These are phyloP conservation scores for Cydia pomonella DNA, from an alignment of 1,140 invertebrate species.

Conservation along the genomic window DNA sequence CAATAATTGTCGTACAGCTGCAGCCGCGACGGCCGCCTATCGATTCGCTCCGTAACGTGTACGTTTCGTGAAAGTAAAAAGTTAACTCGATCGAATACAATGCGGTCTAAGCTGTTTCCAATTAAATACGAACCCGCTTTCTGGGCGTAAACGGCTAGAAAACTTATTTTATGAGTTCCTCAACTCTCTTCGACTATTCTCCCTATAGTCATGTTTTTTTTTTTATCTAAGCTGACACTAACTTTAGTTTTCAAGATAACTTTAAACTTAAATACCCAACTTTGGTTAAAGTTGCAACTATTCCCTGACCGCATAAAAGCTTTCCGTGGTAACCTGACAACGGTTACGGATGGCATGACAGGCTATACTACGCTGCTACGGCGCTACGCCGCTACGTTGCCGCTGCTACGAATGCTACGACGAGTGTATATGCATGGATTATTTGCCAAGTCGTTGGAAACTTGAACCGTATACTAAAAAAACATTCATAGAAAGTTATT, in stretches of 20 bases:
- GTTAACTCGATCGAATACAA: conserved; percentile 74
- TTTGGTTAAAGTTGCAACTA: conserved; percentile 14
- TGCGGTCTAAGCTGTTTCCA: conserved; percentile 61
- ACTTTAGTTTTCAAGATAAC: conserved; percentile 2
- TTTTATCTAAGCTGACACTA: not conserved
- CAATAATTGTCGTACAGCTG: conserved; percentile 74
- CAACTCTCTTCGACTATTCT: not conserved
- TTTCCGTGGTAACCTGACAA: conserved; percentile 12
- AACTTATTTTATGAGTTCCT: conserved; percentile 52
- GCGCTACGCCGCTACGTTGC: conserved; percentile 24
- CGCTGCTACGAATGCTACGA: conserved; percentile 22
- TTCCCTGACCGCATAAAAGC: conserved; percentile 16
- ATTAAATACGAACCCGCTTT: conserved; percentile 61
- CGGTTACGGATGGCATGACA: conserved; percentile 8
- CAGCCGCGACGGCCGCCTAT: conserved; percentile 72
- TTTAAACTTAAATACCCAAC: not conserved
- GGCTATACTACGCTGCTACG: conserved; percentile 7
- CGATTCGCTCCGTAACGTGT: conserved; percentile 59
- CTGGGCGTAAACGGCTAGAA: conserved; percentile 58
- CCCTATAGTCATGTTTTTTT: not conserved
- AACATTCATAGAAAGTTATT: not conserved
- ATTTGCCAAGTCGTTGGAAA: not conserved
- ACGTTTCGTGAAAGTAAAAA: conserved; percentile 77
- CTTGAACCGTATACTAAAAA: not conserved
- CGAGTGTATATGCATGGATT: not conserved